These are phyloP conservation scores for Momotus momota DNA, from an alignment of 2,797 vertebrate genomes.

Conservation along the genomic window DNA sequence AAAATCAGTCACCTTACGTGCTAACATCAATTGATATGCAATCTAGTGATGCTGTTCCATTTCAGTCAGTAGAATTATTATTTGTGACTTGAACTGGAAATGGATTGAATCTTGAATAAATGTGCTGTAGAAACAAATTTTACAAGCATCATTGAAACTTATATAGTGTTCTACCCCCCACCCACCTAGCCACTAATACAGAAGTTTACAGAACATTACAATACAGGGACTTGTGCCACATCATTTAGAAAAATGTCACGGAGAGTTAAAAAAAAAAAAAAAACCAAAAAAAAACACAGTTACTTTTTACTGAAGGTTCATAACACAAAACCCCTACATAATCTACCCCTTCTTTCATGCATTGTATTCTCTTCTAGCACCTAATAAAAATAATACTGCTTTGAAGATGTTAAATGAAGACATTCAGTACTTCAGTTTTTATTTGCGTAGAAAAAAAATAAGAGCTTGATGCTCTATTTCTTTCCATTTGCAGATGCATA, in stretches of 20 bases:
- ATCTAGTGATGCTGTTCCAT: not conserved
- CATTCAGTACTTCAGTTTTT: slow-evolving; percentile 46
- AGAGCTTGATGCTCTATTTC: slow-evolving; percentile 67
- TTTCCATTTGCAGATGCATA: slow-evolving; percentile 78
- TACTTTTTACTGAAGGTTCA: not conserved
- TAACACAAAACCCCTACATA: not conserved
- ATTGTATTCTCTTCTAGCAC: slow-evolving; percentile 6
- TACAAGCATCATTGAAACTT: not conserved
- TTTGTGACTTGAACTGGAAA: not conserved
- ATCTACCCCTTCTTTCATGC: not conserved
- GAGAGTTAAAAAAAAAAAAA: not conserved
- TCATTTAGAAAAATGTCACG: not conserved
- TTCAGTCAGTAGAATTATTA: not conserved
- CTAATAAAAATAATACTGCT: slow-evolving; percentile 66
- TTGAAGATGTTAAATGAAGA: slow-evolving; percentile 61
- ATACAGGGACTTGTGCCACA: not conserved
- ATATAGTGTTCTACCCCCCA: not conserved
- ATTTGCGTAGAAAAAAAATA: slow-evolving; percentile 57
- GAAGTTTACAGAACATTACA: not conserved
- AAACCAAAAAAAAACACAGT: too few species aligned
- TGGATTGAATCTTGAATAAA: not conserved
- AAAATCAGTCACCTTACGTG: not conserved
- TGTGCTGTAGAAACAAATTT: not conserved
- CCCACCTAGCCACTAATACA: not conserved
- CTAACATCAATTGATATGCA: not conserved